These are phyloP conservation scores for Setipinna tenuifilis DNA, from an alignment of 2,797 vertebrate species.

Conservation along the genomic window DNA sequence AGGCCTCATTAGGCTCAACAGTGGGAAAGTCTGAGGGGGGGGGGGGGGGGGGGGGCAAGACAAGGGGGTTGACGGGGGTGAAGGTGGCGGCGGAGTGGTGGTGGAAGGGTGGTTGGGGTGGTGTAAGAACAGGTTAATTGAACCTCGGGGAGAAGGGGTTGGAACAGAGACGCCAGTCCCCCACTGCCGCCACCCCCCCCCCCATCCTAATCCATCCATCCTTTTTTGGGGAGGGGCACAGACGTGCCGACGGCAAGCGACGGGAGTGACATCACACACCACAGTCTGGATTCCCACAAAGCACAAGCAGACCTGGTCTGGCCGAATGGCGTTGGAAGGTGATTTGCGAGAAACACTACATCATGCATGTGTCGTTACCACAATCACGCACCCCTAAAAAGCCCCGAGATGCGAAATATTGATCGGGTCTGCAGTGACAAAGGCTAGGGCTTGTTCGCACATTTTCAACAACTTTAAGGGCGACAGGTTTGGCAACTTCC, in stretches of 20 bases:
- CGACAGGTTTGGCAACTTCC: conserved; percentile 43
- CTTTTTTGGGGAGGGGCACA: conserved; percentile 54
- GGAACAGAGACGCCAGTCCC: conserved; percentile 16
- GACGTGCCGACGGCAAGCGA: conserved; percentile 72
- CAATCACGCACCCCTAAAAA: conserved; percentile 25
- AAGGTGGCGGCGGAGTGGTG: conserved; percentile 54
- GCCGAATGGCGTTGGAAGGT: conserved; percentile 62
- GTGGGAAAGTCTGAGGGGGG: conserved; percentile 62
- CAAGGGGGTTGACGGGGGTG: conserved; percentile 58
- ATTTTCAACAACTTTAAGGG: conserved; percentile 51
- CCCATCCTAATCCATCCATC: conserved; percentile 70
- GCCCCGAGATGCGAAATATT: conserved; percentile 71
- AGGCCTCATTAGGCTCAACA: conserved; percentile 74
- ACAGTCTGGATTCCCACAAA: conserved; percentile 70
- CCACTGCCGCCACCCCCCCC: conserved; percentile 66
- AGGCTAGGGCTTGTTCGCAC: conserved; percentile 62
- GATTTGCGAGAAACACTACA: conserved; percentile 72
- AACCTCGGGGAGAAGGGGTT: conserved; percentile 72
- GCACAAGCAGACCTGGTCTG: conserved; percentile 59
- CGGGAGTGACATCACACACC: conserved; percentile 79
- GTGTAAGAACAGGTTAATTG: conserved; percentile 80
- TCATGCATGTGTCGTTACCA: conserved; percentile 68
- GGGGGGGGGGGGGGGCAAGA: conserved; percentile 50
- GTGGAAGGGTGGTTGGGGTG: conserved; percentile 59
- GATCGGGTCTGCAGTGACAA: conserved; percentile 70